These are phyloP conservation scores for Lindbergichthys nudifrons DNA, from an alignment of 2,797 vertebrate species.

Conservation along the genomic window DNA sequence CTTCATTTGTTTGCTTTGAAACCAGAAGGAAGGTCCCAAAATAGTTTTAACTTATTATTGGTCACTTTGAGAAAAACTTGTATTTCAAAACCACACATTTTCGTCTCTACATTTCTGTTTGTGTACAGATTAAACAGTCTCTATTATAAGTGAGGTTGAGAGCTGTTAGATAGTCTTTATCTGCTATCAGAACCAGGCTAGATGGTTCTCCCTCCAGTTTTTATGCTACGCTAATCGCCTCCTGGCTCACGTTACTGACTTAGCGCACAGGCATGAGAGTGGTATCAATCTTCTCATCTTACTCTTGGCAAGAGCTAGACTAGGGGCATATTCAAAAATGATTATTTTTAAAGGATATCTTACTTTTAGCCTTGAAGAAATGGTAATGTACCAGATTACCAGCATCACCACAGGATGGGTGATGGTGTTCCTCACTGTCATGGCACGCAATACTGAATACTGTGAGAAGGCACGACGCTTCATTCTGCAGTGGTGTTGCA, in stretches of 20 bases:
- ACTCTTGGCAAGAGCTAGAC: not conserved
- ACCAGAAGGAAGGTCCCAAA: not conserved
- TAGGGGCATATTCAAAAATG: not conserved
- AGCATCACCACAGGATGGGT: constrained; percentile 42
- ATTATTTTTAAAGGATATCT: constrained; percentile 5
- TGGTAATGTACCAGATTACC: constrained; percentile 25
- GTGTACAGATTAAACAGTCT: not conserved
- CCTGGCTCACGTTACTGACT: not conserved
- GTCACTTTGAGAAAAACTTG: not conserved
- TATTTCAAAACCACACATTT: not conserved
- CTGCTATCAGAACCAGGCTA: not conserved
- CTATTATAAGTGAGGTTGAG: not conserved
- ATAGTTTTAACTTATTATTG: not conserved
- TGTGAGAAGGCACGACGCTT: constrained; percentile 27
- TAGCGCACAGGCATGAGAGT: too few relatives aligned
- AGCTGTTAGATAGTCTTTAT: not conserved
- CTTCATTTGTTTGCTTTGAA: constrained; percentile 26
- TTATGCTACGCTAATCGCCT: not conserved
- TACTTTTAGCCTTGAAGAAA: constrained; percentile 22
- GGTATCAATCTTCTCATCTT: too few relatives aligned
- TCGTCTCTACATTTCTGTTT: not conserved
- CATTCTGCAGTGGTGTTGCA: constrained; percentile 38
- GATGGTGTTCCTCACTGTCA: constrained; percentile 39
- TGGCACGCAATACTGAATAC: constrained; percentile 4
- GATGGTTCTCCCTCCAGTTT: not conserved